These are phyloP conservation scores for Pangasius mekongensis DNA, from an alignment of 2,797 vertebrate species.

Conservation along the genomic window DNA sequence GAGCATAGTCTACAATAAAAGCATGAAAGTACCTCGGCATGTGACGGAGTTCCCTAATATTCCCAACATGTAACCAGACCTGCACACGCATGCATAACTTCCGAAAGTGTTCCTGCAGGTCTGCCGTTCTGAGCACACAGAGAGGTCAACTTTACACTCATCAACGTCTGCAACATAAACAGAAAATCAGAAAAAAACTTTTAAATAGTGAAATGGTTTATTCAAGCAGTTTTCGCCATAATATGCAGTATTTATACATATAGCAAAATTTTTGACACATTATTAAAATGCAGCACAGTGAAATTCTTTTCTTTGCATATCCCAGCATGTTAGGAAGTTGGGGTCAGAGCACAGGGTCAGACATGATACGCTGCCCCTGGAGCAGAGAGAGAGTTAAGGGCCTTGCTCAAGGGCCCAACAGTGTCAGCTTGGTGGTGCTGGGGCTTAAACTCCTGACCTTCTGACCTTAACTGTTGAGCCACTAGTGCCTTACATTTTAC, in stretches of 20 bases:
- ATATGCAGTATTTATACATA: background rate
- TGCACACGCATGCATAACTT: slow-evolving; percentile 73
- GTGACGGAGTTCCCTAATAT: slow-evolving; percentile 57
- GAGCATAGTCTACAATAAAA: background rate
- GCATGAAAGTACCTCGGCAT: slow-evolving; percentile 67
- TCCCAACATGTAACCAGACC: slow-evolving; percentile 67
- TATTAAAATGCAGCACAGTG: background rate
- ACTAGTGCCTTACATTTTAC: background rate
- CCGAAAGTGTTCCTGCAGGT: slow-evolving; percentile 75
- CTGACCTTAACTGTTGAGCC: background rate
- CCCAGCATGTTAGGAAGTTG: background rate
- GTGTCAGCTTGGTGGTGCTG: background rate
- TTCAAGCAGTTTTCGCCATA: background rate
- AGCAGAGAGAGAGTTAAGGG: background rate
- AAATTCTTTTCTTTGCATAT: no score
- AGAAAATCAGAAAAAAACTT: background rate
- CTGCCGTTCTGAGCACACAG: slow-evolving; percentile 60
- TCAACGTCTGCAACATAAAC: slow-evolving; percentile 69
- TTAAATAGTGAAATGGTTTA: background rate
- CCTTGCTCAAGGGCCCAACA: background rate
- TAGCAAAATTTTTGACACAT: background rate
- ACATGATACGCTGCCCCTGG: background rate
- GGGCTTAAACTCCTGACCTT: background rate
- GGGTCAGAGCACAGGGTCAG: background rate
- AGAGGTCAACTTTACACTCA: slow-evolving; percentile 65